phyloP scores from a whole-genome alignment of 2,888 invertebrate genomes.

The Pristionchus entomophagus region DNA sequence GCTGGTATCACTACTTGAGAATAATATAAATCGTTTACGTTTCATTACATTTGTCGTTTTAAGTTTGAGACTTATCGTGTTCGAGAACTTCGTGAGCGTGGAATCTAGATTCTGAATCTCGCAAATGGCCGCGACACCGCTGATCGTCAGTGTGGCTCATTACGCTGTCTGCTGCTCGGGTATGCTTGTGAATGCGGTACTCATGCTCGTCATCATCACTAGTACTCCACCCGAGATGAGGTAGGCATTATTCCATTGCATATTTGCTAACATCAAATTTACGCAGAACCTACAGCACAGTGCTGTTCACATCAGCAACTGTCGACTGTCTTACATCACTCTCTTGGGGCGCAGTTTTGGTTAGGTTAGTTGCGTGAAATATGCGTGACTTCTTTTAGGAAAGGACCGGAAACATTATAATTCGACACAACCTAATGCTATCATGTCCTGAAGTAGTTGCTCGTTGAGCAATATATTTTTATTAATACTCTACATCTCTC shows the following conservation, averaged over 20 bases:
- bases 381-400: neutral
- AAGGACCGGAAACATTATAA: too few species aligned
- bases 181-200: neutral
- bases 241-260: neutral
- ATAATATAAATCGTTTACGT: too few species aligned
- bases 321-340: neutral
- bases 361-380: neutral
- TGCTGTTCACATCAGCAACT: neutral
- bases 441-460: too few species aligned
- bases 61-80: too few species aligned
- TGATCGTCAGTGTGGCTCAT: neutral
- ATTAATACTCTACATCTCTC: too few species aligned
- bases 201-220: neutral
- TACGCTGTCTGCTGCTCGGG: neutral
- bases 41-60: too few species aligned
- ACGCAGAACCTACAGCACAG: neutral
- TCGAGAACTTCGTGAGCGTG: too few species aligned
- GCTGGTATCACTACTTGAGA: too few species aligned
- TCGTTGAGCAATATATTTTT: too few species aligned
- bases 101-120: too few species aligned
- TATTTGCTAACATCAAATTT: neutral
- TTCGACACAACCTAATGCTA: neutral
- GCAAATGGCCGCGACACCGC: too few species aligned
- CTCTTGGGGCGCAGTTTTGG: too few species aligned
- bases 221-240: neutral